A percentile compares a stretch with the other conserved stretches of the same genome.
phyloP scores from a whole-genome alignment of 2,888 invertebrate genomes.

The Diplolepis rosae region DNA sequence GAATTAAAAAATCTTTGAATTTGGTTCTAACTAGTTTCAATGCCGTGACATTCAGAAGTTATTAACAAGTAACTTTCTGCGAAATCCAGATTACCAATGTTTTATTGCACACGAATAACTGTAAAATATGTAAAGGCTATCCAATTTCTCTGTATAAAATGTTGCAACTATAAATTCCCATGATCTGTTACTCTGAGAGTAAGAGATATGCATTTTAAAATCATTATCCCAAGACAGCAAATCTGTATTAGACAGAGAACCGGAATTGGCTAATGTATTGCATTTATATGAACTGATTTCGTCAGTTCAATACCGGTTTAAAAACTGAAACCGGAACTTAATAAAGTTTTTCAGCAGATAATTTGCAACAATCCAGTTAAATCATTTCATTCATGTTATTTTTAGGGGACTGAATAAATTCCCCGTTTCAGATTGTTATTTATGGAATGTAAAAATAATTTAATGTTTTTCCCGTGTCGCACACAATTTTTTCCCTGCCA shows the following conservation, averaged over 20 bases:
- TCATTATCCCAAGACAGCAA: not conserved
- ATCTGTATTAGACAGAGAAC: not conserved
- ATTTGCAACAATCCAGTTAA: not conserved
- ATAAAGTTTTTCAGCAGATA: not conserved
- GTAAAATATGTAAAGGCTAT: not conserved
- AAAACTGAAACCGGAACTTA: constrained; percentile 16
- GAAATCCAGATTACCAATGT: constrained; percentile 1
- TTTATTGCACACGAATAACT: constrained; percentile 14
- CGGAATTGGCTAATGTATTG: constrained; percentile 7
- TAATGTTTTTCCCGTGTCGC: not conserved
- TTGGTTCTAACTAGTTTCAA: too few relatives aligned
- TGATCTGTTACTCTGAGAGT: constrained; percentile 9
- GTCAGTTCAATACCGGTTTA: not conserved
- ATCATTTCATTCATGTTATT: not conserved
- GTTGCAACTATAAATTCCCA: constrained; percentile 18
- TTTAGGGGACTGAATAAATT: not conserved
- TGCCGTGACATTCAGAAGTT: not conserved
- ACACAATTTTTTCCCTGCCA: too few relatives aligned
- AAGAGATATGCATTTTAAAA: constrained; percentile 22
- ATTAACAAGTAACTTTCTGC: not conserved
- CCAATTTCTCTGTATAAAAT: constrained; percentile 18
- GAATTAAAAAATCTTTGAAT: too few relatives aligned
- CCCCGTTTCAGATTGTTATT: not conserved
- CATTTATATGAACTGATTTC: not conserved
- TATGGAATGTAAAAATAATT: not conserved